These are phyloP conservation scores for Microplitis manilae DNA, from an alignment of 2,888 invertebrate genomes.

Conservation along the genomic window DNA sequence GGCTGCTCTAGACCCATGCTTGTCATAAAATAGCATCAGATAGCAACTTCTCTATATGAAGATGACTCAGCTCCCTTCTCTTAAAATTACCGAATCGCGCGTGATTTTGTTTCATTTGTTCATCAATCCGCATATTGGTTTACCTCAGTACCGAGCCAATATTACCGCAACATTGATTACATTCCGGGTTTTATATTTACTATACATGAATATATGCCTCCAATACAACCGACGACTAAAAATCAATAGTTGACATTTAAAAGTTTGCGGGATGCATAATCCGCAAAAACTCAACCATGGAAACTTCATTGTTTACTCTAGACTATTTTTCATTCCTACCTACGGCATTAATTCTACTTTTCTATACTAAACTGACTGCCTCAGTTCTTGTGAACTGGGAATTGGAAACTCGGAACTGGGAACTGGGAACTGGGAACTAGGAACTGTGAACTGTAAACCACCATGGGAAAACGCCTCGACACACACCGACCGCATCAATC, in stretches of 20 bases:
- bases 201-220: not conserved
- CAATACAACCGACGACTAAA: conserved; percentile 15
- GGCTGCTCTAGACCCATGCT: conserved; percentile 6
- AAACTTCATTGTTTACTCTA: not conserved
- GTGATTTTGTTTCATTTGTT: not conserved
- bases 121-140: conserved; percentile 1
- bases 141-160: not conserved
- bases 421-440: not conserved
- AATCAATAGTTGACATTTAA: conserved; percentile 36
- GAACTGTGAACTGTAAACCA: not conserved
- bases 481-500: not conserved
- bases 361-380: no score
- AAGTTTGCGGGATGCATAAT: conserved; percentile 19
- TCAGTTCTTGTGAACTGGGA: no score
- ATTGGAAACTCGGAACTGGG: no score
- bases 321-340: not conserved
- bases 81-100: not conserved
- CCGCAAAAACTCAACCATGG: not conserved
- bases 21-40: not conserved
- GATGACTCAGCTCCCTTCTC: not conserved
- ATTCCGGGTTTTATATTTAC: not conserved
- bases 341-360: not conserved
- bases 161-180: conserved; percentile 1
- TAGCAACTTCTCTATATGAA: not conserved
- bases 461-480: not conserved